Base-by-base conservation (phyloP, 2,888 invertebrate species). In the Celastrina argiolus region DNA sequence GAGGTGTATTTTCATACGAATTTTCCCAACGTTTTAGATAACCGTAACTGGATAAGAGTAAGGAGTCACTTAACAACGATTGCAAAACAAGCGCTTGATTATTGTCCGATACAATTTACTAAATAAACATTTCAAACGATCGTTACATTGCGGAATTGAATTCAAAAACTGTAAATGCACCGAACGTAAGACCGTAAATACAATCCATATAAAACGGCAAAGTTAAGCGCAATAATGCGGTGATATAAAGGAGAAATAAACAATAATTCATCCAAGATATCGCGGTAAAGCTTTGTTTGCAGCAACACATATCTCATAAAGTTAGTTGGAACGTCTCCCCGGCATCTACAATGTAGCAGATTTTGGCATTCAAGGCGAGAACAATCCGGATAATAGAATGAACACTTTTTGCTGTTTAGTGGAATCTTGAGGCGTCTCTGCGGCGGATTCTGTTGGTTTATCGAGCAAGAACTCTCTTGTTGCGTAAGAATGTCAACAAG, bases 301-400 rank as follows among this genome's bases (percentile, higher is more conserved):
- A 77, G 75, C 76, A 82, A 83, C 82, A 81, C 81, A 85, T 87
- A 82, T 83, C 81, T 87, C 87, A 85, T 80, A 87, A 88, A 89
- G 83, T 88, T 84, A 83, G 81, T 84, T 86, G 85, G 87, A 82
- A 82, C 79, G 82, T 82, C 78, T 72, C 78, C 76, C 74, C 81
- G 81, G 80, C 82, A 78, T 83, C 76, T 80, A 83, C 81, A 81
- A 79, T 80, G 81, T 84, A 81, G 77, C 77, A 79, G 75, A 80
- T 86, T 87, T 86, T 87, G 89, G 87, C 88, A 85, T 81, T 78
- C 76, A 74, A 84, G 87, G 87, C 88, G 87, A 85, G 88, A 88
- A 88, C 87, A 87, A 87, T 88, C 87, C 83, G 79, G 80, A 75
- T 87, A 87, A 88, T 87, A 87, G 86, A 87, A 87, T 87, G 78